Conservation (phyloP, 1,140 invertebrate genomes). For the Diabrotica virgifera region DNA sequence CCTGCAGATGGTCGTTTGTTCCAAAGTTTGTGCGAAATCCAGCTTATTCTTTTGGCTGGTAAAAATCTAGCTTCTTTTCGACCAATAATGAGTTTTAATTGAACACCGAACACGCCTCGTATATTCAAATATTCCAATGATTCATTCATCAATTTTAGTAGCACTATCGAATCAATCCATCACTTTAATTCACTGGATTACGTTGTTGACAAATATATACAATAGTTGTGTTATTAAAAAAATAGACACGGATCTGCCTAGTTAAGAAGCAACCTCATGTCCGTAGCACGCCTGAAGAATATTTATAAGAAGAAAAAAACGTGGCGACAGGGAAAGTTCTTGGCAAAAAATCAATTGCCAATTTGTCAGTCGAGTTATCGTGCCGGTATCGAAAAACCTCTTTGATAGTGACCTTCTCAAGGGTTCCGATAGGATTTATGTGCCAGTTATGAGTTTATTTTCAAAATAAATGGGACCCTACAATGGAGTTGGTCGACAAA, state of each 20-base stretch:
- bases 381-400: slow-evolving; percentile 15
- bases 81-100: too few species aligned
- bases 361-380: slow-evolving; percentile 24
- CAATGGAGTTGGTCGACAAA: background rate
- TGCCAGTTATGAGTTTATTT: slow-evolving; percentile 1
- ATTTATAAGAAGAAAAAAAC: slow-evolving; percentile 7
- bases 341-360: slow-evolving; percentile 26
- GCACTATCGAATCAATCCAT: too few species aligned
- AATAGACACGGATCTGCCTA: background rate
- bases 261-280: slow-evolving; percentile 5
- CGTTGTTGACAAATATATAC: too few species aligned
- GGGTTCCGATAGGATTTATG: slow-evolving; percentile 8
- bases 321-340: slow-evolving; percentile 23
- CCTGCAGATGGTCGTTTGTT: too few species aligned
- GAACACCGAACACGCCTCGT: too few species aligned
- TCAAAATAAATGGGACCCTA: background rate
- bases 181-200: too few species aligned
- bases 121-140: too few species aligned
- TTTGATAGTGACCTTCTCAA: slow-evolving; percentile 23
- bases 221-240: too few species aligned
- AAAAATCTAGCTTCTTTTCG: too few species aligned
- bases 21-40: too few species aligned
- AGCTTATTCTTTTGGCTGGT: too few species aligned
- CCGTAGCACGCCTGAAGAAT: slow-evolving; percentile 5
- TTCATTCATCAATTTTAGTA: too few species aligned